Conservation (phyloP, 2,113 vertebrate genomes). For the Beaufortia kweichowensis region DNA sequence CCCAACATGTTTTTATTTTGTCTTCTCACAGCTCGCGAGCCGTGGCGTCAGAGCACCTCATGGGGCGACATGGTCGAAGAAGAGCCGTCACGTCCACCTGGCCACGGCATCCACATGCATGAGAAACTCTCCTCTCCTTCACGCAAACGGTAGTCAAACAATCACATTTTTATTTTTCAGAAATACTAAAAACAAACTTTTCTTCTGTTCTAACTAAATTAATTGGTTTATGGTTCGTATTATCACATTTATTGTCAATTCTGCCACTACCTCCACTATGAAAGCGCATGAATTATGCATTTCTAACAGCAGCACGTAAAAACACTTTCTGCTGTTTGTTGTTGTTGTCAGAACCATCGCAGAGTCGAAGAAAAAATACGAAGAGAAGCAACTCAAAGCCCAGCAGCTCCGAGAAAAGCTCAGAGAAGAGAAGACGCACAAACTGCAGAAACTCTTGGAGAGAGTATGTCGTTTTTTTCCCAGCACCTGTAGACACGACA, state of each 20-base stretch:
- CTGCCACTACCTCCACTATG: no score
- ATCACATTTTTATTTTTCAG: no score
- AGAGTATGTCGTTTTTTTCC: conserved; percentile 77
- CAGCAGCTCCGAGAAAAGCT: conserved; percentile 96
- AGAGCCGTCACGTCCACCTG: conserved; percentile 91
- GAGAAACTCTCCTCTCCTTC: conserved; percentile 97
- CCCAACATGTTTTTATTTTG: neutral
- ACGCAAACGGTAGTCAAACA: conserved; percentile 84
- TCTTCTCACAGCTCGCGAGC: conserved; percentile 81
- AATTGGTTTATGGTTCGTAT: no score
- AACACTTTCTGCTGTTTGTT: conserved; percentile 52
- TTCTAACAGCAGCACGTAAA: neutral
- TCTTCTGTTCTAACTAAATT: no score
- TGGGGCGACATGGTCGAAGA: conserved; percentile 99
- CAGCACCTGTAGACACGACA: conserved; percentile 51
- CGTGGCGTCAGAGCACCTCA: conserved; percentile 93
- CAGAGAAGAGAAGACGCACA: conserved; percentile 94
- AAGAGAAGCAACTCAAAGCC: conserved; percentile 99
- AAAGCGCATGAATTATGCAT: neutral
- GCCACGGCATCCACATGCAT: conserved; percentile 98
- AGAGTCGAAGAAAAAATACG: conserved; percentile 99
- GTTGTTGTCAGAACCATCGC: conserved; percentile 90
- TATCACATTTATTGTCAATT: no score
- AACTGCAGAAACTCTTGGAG: conserved; percentile 96
- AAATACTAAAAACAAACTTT: no score